A percentile compares a stretch with the other conserved stretches of the same genome.
Conservation (phyloP, 2,888 invertebrate species). For the Spilarctia lutea region DNA sequence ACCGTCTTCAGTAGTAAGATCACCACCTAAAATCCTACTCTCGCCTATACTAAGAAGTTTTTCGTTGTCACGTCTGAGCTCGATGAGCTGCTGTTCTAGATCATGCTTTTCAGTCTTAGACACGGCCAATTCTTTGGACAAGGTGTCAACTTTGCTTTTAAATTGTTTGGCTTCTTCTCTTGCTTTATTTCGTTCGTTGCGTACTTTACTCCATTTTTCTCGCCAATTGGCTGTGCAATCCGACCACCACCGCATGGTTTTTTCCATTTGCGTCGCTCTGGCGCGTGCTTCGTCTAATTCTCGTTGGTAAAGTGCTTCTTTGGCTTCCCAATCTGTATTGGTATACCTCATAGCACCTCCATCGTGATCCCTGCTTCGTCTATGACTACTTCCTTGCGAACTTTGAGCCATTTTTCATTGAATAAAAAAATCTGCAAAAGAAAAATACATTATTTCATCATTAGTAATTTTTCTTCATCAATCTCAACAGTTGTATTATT, state of each 20-base stretch:
- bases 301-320: constrained; percentile 89
- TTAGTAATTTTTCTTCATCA: not conserved
- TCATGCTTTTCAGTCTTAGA: constrained; percentile 93
- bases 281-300: constrained; percentile 98
- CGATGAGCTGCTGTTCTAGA: constrained; percentile 91
- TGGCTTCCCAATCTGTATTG: constrained; percentile 92
- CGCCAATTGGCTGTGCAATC: constrained; percentile 99
- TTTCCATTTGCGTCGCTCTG: constrained; percentile 99
- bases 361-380: constrained; percentile 88
- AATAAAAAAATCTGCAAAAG: constrained; percentile 21
- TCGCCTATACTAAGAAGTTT: constrained; percentile 88
- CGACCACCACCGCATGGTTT: constrained; percentile 99
- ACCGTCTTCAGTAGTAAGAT: constrained; percentile 75
- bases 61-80: constrained; percentile 93
- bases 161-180: constrained; percentile 95
- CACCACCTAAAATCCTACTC: constrained; percentile 75
- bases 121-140: constrained; percentile 91
- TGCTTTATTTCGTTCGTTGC: constrained; percentile 97
- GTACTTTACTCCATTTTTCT: constrained; percentile 98
- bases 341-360: constrained; percentile 88
- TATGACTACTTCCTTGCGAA: constrained; percentile 89
- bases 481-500: not conserved
- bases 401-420: constrained; percentile 85
- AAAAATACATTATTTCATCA: not conserved
- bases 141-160: constrained; percentile 92